phyloP scores from a whole-genome alignment of 2,797 vertebrate species.

The Vespertilio murinus region DNA sequence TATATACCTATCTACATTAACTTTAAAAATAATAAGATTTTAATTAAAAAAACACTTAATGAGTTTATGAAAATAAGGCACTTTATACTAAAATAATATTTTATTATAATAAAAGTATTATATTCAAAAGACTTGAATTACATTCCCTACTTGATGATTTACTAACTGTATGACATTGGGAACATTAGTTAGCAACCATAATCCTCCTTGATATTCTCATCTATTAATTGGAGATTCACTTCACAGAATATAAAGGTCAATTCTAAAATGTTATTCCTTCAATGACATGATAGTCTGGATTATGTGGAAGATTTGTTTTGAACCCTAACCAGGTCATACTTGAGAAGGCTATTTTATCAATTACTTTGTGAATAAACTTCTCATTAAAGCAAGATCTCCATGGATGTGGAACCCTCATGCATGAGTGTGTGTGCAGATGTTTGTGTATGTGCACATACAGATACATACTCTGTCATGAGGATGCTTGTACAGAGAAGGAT shows the following conservation, averaged over 20 bases:
- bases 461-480: fast-evolving
- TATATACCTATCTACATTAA: neutral
- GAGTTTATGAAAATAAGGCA: neutral
- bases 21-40: neutral
- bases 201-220: neutral
- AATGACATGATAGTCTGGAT: neutral
- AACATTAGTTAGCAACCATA: neutral
- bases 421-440: neutral
- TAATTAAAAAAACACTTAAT: neutral
- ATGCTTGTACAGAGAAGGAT: neutral
- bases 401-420: neutral
- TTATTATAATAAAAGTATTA: neutral
- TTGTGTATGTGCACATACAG: neutral
- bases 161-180: neutral
- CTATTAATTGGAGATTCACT: neutral
- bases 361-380: neutral
- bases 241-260: neutral
- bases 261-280: neutral
- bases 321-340: neutral
- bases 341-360: neutral
- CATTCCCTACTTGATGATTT: neutral
- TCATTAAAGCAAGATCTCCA: neutral
- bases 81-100: neutral
- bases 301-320: neutral
- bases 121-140: neutral